Conservation (phyloP, 2,888 invertebrate species). For the Drosophila crucigera region DNA sequence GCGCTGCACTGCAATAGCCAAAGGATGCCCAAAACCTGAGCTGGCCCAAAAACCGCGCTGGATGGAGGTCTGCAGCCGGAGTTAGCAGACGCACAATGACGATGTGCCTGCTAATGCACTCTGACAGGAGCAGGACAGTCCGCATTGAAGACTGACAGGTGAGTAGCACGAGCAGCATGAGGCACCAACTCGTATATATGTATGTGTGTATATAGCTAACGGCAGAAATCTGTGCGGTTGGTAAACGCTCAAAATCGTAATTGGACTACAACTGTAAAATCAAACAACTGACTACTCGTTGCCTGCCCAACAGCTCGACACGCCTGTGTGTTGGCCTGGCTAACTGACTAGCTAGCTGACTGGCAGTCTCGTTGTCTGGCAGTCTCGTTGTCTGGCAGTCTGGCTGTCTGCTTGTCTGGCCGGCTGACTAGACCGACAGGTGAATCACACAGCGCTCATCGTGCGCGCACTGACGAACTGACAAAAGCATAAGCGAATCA, state of each 20-base stretch:
- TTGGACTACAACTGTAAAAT: slow-evolving; percentile 79
- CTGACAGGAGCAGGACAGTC: slow-evolving; percentile 44
- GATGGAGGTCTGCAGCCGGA: neutral
- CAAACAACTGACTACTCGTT: slow-evolving; percentile 72
- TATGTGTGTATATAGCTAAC: slow-evolving; percentile 41
- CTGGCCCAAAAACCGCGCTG: slow-evolving; percentile 32
- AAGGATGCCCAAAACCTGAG: slow-evolving; percentile 1
- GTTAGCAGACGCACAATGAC: slow-evolving; percentile 41
- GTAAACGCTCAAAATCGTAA: slow-evolving; percentile 78
- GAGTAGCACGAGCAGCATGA: neutral
- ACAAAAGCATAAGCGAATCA: slow-evolving; percentile 84
- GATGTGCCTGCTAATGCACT: slow-evolving; percentile 47
- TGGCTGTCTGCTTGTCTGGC: neutral
- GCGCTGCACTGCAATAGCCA: slow-evolving; percentile 27
- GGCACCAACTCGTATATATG: slow-evolving; percentile 6
- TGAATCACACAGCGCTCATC: slow-evolving; percentile 38
- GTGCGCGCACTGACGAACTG: slow-evolving; percentile 65
- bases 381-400: neutral
- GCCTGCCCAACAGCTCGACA: slow-evolving; percentile 30
- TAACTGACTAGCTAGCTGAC: slow-evolving; percentile 8
- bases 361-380: neutral
- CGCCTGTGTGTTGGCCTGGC: slow-evolving; percentile 22
- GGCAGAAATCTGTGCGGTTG: slow-evolving; percentile 77
- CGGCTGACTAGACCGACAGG: slow-evolving; percentile 40
- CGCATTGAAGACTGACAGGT: slow-evolving; percentile 25